A percentile compares a stretch with the other conserved stretches of the same genome.
Conservation (phyloP, 2,113 vertebrate genomes). For the Baryphthengus martii region DNA sequence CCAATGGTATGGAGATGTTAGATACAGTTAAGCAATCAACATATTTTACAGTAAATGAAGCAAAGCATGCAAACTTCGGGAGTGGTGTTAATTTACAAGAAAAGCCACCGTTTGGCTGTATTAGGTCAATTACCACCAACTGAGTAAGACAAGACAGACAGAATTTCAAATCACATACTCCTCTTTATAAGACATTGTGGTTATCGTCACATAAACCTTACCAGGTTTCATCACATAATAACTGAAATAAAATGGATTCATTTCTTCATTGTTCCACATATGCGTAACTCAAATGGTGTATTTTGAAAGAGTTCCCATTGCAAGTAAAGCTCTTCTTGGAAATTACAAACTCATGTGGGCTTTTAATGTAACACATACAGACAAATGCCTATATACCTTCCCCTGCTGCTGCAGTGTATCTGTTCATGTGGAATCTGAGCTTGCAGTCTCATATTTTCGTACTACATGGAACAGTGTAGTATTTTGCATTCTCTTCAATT, state of each 20-base stretch:
- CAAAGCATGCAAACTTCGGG: conserved; percentile 60
- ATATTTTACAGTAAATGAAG: conserved; percentile 72
- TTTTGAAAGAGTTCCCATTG: not conserved
- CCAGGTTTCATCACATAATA: conserved; percentile 67
- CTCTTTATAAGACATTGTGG: conserved; percentile 52
- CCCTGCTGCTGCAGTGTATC: not conserved
- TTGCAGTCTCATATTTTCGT: not conserved
- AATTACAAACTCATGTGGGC: not conserved
- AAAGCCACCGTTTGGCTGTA: conserved; percentile 65
- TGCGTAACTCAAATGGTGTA: conserved; percentile 3
- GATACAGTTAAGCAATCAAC: conserved; percentile 68
- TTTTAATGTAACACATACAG: not conserved
- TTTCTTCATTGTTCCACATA: conserved; percentile 55
- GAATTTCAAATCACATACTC: conserved; percentile 63
- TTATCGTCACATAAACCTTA: conserved; percentile 69
- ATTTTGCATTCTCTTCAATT: not conserved
- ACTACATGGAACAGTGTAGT: not conserved
- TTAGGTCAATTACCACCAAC: conserved; percentile 56
- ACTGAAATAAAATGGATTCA: conserved; percentile 64
- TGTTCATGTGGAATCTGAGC: not conserved
- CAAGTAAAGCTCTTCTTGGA: not conserved
- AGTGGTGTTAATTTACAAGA: conserved; percentile 68
- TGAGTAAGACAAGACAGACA: conserved; percentile 65
- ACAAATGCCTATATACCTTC: not conserved
- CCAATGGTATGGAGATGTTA: conserved; percentile 69